Conservation (phyloP, 2,113 vertebrate genomes). For the Anarhynchus alexandrinus region DNA sequence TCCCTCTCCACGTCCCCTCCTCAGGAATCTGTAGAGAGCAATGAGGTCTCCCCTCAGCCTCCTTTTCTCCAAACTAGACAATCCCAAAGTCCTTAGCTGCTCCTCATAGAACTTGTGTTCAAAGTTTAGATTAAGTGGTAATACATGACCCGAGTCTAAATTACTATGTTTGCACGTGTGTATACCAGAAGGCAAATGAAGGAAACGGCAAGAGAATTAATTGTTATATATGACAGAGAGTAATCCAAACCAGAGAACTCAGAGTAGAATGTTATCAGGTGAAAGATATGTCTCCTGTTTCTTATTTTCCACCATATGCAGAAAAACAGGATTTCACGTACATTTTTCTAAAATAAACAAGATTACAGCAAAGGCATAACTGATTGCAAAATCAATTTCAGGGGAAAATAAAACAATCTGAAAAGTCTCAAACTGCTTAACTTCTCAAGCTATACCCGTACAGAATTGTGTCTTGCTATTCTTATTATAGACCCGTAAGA, state of each 20-base stretch:
- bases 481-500: conserved; percentile 1
- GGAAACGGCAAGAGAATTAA: not conserved
- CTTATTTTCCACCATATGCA: not conserved
- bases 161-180: not conserved
- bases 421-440: not conserved
- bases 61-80: not conserved
- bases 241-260: not conserved
- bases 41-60: accelerated
- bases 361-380: not conserved
- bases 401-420: conserved; percentile 6
- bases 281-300: not conserved
- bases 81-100: not conserved
- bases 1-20: not conserved
- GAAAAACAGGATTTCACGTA: not conserved
- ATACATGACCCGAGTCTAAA: not conserved
- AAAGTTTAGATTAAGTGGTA: not conserved
- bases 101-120: not conserved
- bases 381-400: conserved; percentile 15
- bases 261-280: not conserved
- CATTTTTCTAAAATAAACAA: conserved; percentile 29
- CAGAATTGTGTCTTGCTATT: not conserved
- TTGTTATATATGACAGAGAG: not conserved
- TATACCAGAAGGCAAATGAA: not conserved
- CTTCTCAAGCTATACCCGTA: not conserved
- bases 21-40: not conserved